Base-by-base conservation (phyloP, 2,113 vertebrate species). In the Callipepla squamata region DNA sequence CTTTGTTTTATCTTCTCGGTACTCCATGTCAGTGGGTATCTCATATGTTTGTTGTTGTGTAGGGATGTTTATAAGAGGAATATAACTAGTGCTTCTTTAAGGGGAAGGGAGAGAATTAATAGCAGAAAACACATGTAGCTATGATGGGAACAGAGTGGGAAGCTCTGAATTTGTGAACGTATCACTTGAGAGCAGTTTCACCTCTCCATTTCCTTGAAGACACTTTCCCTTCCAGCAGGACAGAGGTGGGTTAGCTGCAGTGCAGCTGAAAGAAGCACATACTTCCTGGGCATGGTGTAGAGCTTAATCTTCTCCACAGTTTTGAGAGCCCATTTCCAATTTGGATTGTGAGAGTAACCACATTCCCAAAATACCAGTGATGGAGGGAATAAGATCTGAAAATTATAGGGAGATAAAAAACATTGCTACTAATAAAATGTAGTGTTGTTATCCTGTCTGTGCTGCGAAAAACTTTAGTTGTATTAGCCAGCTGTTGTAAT, bases 61-160 rank as follows among this genome's bases (percentile, higher is more conserved):
- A 59, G 30, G 6, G 6, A 3, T 1, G 14, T 20, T 59, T 72
- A 23, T 15, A 68, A 45, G 70, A 47, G 22, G 6, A 13, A 15
- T 15, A 6, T 23, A 26, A 8, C 28, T 73, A 80, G 62, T 34
- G 23, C 34, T 50, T 59, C 59, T 88, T 25, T 32, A 38, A 23
- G 14, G 26, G 42, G 21, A 3, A 67, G 50, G 13, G 51, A 76
- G 25, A 32, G 40, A 74, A 11, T 50, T 51, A 13, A 69, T 26
- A 28, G 4, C 45, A 19, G 32, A 47, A 20, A 21, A 7, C 68
- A 40, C 4, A 0, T 7, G 28, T 7, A 42, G 16, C 6, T 3
- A 2, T 15, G 59, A 7, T 62, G 77, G 59, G 59, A 83, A 45
- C 8, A 61, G 28, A 40, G 34, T 15, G 34, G n/a, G 69, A 30